Conservation (phyloP, 2,797 vertebrate genomes). For the Myotis daubentonii region DNA sequence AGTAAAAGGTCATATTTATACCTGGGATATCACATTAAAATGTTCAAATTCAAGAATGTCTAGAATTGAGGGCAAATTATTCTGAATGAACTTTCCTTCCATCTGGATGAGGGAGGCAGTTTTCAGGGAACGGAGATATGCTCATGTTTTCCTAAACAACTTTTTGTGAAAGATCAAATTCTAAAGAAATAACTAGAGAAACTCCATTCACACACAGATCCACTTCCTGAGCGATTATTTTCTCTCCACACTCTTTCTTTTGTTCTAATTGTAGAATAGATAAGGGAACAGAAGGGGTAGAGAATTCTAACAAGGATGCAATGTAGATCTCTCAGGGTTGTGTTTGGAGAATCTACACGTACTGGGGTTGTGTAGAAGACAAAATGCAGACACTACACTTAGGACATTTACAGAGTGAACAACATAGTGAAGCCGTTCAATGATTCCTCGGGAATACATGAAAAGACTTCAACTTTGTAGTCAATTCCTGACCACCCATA, state of each 20-base stretch:
- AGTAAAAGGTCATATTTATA: conserved; percentile 18
- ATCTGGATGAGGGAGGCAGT: neutral
- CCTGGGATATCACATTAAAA: neutral
- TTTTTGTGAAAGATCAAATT: neutral
- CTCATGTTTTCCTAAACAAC: conserved; percentile 4
- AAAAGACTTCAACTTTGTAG: conserved; percentile 21
- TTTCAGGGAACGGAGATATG: neutral
- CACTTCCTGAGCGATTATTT: neutral
- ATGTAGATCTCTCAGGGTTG: neutral
- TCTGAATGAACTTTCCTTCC: conserved; percentile 14
- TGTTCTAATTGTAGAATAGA: neutral
- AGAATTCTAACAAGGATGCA: neutral
- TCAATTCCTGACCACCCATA: neutral
- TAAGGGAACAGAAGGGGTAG: neutral
- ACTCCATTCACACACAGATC: neutral
- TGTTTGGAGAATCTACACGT: neutral
- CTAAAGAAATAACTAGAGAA: neutral
- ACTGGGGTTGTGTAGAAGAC: neutral
- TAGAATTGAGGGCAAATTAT: conserved; percentile 16
- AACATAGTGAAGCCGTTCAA: conserved; percentile 8
- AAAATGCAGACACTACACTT: neutral
- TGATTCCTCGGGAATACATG: neutral
- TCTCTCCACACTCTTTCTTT: neutral
- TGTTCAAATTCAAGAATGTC: neutral
- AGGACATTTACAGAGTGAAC: neutral